Base-by-base conservation (phyloP, 1,140 invertebrate species). In the Drosophila lowei region DNA sequence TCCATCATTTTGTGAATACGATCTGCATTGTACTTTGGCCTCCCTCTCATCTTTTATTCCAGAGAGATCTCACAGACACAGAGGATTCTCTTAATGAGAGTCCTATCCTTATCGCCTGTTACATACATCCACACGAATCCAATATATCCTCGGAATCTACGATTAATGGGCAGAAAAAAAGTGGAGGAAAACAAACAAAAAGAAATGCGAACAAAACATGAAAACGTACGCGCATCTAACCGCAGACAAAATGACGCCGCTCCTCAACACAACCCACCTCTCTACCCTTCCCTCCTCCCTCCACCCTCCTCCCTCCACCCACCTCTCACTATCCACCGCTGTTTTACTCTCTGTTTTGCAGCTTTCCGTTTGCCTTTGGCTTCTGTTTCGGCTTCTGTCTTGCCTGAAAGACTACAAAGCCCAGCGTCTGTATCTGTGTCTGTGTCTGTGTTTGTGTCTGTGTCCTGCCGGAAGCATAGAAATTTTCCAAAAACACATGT, bases 171-270 rank as follows among this genome's bases (percentile, higher is more conserved):
- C 18, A 72, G 7, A 67, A 41, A 63, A 72, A 67, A 68, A 72
- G 59, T 57, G 70, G 60, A 23, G 41, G 25, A 43, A 47, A 59
- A 44, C 54, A 42, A 55, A 59, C 56, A 54, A 43, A 63, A 73
- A 64, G 52, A 56, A 73, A 53, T 42, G 58, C 56, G 63, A 62
- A 49, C 73, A 76, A 76, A 76, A 71, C 73, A 77, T 77, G 75
- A 60, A 88, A 86, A 81, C 80, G 81, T 85, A 88, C 78, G 78
- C 85, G 83, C 74, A 78, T 75, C 83, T 88, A 83, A 83, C 75
- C 83, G 72, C 83, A 88, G 83, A 88, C 83, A 83, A 88, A 88
- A 76, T 89, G 83, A 88, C 79, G 83, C 78, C 73, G 47, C 34
- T 28, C 25, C 64, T 55, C 42, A 30, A 41, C 34, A 16, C 34